Evolutionary conservation across 2,113 vertebrate species (phyloP).

Genomic region (Neomonachus schauinslandi): DNA sequence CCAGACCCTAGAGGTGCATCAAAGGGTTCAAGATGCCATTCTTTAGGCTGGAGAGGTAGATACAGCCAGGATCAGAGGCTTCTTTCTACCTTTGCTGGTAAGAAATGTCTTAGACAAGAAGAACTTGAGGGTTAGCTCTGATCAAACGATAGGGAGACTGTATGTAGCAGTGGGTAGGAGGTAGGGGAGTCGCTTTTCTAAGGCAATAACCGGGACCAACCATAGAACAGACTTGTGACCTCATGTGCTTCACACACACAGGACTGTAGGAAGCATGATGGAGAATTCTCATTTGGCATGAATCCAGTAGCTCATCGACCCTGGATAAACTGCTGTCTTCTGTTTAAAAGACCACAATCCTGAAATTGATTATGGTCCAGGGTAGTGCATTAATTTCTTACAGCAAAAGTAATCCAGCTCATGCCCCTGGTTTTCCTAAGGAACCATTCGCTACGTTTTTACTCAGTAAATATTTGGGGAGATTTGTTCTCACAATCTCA

Average conservation of each 20-base stretch:
- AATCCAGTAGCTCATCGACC: background rate
- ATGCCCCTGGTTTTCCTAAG: background rate
- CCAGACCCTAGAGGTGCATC: background rate
- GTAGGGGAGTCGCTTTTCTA: background rate
- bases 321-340: background rate
- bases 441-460: constrained; percentile 23
- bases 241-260: background rate
- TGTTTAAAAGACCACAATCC: constrained; percentile 48
- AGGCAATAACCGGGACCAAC: background rate
- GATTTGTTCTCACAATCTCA: constrained; percentile 50
- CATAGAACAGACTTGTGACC: background rate
- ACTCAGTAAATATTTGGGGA: constrained; percentile 56
- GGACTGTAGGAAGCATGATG: background rate
- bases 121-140: background rate
- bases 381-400: constrained; percentile 58
- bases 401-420: constrained; percentile 21
- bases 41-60: background rate
- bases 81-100: background rate
- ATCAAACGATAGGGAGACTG: background rate
- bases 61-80: background rate
- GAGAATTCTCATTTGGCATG: background rate
- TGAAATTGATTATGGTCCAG: background rate
- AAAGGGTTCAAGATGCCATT: background rate
- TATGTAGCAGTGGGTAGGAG: background rate
- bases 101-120: background rate